Base-by-base conservation (phyloP, 2,797 vertebrate species). In the Falco concolor region DNA sequence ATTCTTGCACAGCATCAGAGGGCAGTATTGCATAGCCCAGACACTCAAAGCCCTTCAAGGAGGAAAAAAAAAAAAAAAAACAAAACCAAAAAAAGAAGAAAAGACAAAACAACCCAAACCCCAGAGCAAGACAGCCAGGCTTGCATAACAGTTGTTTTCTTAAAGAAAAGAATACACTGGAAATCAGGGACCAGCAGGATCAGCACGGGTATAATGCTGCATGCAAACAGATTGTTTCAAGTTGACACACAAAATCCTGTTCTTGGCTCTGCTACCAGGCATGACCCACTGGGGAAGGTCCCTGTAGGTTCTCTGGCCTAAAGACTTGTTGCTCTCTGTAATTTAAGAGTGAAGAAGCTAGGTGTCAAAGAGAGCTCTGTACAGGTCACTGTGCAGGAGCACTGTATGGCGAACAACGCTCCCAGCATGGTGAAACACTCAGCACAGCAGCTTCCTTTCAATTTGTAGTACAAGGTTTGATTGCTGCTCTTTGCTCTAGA, bases 11-110 rank as follows among this genome's bases (percentile, higher is more conserved):
- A 76, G 67, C 94, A 93, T 87, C 73, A 96, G 95, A 91, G 94
- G 95, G 96, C 95, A 95, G 91, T 61, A 60, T 95, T 96, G 90
- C 67, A 96, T 13, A 93, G 93, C 59, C 9, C 28, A 90, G 40
- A 40, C 27, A 86, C 40, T n/a, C 2, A 1, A n/a, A 86, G 59
- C 24, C 14, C 10, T 59, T 36, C 42, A n/a, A 72, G 40, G 8
- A 1, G 9, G 13, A 22, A 10, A 9, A 10, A 10, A 12, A 9
- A 17, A 12, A 28, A 4, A 3, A 3, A 2, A 63, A 49, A n/a
- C 10, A 20, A 16, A 63, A 49, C 1, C 8, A 16, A 25, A 11
- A 8, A 9, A 8, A 12, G 5, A 17, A 12, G 19, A 5, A 4
- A 3, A 2, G 54, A 49, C 30, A 18, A 25, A 9, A 3, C 16